Conservation (phyloP, 2,113 vertebrate genomes). For the Podilymbus podiceps region DNA sequence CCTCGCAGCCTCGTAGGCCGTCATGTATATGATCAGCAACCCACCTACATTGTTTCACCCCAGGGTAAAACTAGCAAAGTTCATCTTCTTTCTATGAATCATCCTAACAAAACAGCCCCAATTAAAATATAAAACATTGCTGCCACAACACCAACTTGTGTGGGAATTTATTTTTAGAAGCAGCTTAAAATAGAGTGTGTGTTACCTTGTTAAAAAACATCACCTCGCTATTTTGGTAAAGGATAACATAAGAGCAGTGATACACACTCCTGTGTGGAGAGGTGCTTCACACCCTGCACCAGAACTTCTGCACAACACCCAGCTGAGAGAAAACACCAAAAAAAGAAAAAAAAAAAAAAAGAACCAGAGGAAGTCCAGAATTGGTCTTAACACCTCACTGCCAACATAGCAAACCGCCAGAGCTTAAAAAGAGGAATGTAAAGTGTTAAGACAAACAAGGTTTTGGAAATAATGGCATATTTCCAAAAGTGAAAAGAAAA, state of each 20-base stretch:
- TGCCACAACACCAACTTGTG: neutral
- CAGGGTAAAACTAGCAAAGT: neutral
- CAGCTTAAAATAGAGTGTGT: neutral
- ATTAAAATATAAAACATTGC: neutral
- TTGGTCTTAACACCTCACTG: neutral
- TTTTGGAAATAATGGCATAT: neutral
- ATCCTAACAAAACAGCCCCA: neutral
- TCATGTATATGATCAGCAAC: accelerated
- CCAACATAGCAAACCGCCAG: neutral
- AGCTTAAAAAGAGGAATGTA: neutral
- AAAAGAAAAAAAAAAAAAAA: neutral
- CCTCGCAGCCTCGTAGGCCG: accelerated
- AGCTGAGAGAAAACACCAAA: neutral
- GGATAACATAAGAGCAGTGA: neutral
- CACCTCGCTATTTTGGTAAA: neutral
- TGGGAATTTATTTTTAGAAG: conserved; percentile 40
- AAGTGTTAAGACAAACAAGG: neutral
- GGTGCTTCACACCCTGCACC: neutral
- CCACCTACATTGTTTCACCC: neutral
- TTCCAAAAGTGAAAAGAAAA: neutral
- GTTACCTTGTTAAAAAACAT: neutral
- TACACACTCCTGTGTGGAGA: neutral
- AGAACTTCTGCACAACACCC: neutral
- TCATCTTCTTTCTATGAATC: conserved; percentile 46
- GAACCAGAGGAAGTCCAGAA: neutral